Evolutionary conservation across 2,113 vertebrate genomes (phyloP).

Genomic region (Trichomycterus rosablanca): DNA sequence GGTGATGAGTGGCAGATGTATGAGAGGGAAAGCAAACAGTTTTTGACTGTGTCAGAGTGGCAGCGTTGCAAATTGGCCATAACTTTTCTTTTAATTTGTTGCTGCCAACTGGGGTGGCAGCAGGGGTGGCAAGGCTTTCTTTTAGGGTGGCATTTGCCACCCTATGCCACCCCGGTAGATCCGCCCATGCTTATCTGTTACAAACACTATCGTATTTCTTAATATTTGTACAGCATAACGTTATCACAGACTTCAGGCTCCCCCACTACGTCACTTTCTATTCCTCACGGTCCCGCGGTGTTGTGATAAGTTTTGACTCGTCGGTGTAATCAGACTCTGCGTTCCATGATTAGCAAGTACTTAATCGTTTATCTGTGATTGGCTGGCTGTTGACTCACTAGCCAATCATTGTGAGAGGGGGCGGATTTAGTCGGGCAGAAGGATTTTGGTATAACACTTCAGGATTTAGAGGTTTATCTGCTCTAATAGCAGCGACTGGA

Average conservation of each 20-base stretch:
- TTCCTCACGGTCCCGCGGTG: background rate
- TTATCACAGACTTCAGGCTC: background rate
- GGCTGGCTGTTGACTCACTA: background rate
- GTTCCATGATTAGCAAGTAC: background rate
- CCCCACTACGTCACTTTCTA: background rate
- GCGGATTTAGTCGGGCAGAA: background rate
- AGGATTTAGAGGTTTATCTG: slow-evolving; percentile 56
- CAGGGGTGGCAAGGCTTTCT: too few species aligned
- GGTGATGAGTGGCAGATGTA: too few species aligned
- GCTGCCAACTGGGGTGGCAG: too few species aligned
- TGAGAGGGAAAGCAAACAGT: too few species aligned
- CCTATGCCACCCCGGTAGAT: too few species aligned
- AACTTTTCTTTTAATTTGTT: too few species aligned
- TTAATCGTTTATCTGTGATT: background rate
- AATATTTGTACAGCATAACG: too few species aligned
- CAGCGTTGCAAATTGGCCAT: too few species aligned
- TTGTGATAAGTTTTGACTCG: background rate
- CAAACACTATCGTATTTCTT: too few species aligned
- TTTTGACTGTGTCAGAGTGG: too few species aligned
- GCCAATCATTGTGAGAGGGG: slow-evolving; percentile 1
- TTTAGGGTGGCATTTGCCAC: too few species aligned
- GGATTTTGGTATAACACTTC: background rate
- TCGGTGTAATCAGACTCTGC: background rate
- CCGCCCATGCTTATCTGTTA: too few species aligned
- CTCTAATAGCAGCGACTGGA: background rate